Evolutionary conservation across 1,140 invertebrate species (phyloP), one percentile per base, ranked within the genome.

Genomic region (Lordiphosa collinella): DNA sequence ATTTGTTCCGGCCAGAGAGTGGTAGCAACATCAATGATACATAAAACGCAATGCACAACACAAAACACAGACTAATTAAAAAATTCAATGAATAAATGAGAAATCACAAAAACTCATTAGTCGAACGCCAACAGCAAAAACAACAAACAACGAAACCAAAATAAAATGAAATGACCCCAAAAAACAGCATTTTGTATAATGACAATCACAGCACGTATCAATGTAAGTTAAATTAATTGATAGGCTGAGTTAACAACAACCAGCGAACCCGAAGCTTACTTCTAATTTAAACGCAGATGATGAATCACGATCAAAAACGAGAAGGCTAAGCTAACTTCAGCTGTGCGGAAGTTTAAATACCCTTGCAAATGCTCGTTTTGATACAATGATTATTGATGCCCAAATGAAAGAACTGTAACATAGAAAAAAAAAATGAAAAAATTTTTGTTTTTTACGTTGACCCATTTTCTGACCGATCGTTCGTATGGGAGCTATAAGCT

Each of bases 51-150:
- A 44, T 14, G 41, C 29, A 50, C 14, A 50, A 14, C 11, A 52
- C 29, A 61, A n/a, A 25, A 12, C 47, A 35, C 32, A 43, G 76
- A 75, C 76, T 80, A 80, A 80, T 80, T 82, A 82, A 80, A 80
- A 82, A 80, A 82, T 76, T 53, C 59, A 80, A 76, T 80, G 76
- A 80, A 80, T 80, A 82, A 80, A 80, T 82, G 71, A 66, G 54
- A 80, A 80, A 80, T 82, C 76, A 80, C 76, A 80, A 80, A 80
- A 44, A 80, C 75, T 82, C 75, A 80, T 80, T 80, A 80, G 75
- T 66, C 53, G 66, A 75, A 63, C 63, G 48, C 58, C 63, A 68
- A 62, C 57, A 71, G 57, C 48, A 46, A 64, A 32, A 57, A 43
- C 16, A 50, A 6, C 16, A 29, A 29, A 1, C 25, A 48, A 43